Percentiles rank a stretch among this genome's conserved stretches.
phyloP scores from a whole-genome alignment of 2,797 vertebrate species.

The Ctenochaetus hawaiiensis region DNA sequence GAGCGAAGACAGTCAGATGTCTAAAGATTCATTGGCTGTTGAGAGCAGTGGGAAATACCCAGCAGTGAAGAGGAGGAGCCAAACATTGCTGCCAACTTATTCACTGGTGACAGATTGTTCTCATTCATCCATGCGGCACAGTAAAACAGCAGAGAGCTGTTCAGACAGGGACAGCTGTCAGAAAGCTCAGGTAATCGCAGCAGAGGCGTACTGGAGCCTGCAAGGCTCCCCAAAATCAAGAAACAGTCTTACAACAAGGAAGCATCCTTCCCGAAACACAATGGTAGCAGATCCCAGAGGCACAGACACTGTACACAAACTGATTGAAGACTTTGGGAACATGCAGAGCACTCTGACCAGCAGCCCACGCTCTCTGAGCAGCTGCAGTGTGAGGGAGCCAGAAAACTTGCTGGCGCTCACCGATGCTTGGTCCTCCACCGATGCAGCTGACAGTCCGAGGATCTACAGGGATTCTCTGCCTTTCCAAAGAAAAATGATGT shows the following conservation, averaged over 20 bases:
- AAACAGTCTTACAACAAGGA: slow-evolving; percentile 42
- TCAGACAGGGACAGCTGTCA: slow-evolving; percentile 61
- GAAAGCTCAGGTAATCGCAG: slow-evolving; percentile 83
- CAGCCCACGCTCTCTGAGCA: slow-evolving; percentile 64
- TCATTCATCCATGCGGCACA: slow-evolving; percentile 63
- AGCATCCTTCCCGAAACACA: slow-evolving; percentile 22
- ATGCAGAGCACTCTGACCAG: slow-evolving; percentile 52
- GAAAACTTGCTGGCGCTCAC: slow-evolving; percentile 79
- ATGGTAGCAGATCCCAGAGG: slow-evolving; percentile 33
- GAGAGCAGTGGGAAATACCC: slow-evolving; percentile 57
- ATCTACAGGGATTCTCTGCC: slow-evolving; percentile 53
- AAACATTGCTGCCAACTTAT: slow-evolving; percentile 64
- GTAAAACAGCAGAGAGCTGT: slow-evolving; percentile 77
- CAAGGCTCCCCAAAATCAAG: slow-evolving; percentile 65
- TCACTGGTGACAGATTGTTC: slow-evolving; percentile 41
- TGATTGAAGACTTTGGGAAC: slow-evolving; percentile 59
- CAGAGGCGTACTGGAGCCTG: slow-evolving; percentile 86
- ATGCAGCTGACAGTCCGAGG: slow-evolving; percentile 80
- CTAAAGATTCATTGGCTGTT: slow-evolving; percentile 90
- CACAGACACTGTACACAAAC: slow-evolving; percentile 43
- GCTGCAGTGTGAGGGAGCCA: slow-evolving; percentile 72
- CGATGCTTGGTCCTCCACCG: slow-evolving; percentile 88
- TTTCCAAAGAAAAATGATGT: slow-evolving; percentile 44
- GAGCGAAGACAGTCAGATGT: slow-evolving; percentile 93
- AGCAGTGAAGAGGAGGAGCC: slow-evolving; percentile 49